phyloP scores from a whole-genome alignment of 2,888 invertebrate species.

The Pseudococcus jackbeardsleyi region DNA sequence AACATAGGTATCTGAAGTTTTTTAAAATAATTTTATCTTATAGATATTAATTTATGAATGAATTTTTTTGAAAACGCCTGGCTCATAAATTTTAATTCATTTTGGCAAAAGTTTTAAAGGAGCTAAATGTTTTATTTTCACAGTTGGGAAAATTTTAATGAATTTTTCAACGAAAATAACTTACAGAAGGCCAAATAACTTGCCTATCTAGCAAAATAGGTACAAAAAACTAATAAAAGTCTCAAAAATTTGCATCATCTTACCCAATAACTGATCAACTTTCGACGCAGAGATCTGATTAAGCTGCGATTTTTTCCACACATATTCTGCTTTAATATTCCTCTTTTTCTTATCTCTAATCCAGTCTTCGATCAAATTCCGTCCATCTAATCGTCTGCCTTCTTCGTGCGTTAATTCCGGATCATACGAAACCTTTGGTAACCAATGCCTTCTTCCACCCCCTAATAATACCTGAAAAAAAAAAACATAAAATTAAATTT shows the following conservation, averaged over 20 bases:
- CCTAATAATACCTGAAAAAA: slow-evolving; percentile 80
- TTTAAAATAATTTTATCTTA: no score
- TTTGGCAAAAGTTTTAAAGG: no score
- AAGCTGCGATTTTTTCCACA: slow-evolving; percentile 81
- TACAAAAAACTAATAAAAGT: no score
- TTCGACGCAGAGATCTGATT: slow-evolving; percentile 78
- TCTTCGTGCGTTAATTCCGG: slow-evolving; percentile 80
- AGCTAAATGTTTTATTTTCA: no score
- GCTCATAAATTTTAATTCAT: no score
- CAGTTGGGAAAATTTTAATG: no score
- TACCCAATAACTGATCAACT: slow-evolving; percentile 82
- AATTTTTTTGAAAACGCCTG: no score
- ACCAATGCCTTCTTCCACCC: slow-evolving; percentile 82
- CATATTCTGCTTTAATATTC: slow-evolving; percentile 79
- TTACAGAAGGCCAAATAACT: no score
- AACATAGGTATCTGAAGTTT: no score
- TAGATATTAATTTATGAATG: no score
- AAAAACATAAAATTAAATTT: not conserved
- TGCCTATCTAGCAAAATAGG: no score
- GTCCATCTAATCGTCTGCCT: slow-evolving; percentile 81
- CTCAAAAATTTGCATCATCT: slow-evolving; percentile 69
- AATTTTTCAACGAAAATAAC: no score
- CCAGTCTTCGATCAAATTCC: slow-evolving; percentile 87
- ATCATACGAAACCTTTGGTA: slow-evolving; percentile 80
- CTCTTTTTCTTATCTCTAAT: slow-evolving; percentile 80